A percentile compares a stretch with the other conserved stretches of the same genome.
Evolutionary conservation across 2,113 vertebrate species (phyloP).

Genomic region (Sialia sialis): DNA sequence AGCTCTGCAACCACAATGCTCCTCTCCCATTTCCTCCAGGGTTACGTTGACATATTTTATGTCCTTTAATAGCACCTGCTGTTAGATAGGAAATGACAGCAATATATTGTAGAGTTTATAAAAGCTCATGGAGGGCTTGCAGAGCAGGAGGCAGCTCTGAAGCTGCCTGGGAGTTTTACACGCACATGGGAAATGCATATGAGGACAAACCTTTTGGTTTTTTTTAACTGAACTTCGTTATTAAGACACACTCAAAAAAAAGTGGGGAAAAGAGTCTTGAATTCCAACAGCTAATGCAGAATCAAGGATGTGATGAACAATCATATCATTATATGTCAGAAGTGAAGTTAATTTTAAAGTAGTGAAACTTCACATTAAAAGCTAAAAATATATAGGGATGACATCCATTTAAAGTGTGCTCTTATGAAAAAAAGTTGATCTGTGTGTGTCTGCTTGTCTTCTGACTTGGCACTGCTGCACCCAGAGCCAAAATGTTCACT

Average conservation of each 20-base stretch:
- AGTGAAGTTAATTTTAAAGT: neutral
- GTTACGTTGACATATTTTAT: neutral
- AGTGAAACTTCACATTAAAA: neutral
- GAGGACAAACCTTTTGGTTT: neutral
- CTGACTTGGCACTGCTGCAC: neutral
- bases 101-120: neutral
- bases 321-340: neutral
- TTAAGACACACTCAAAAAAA: neutral
- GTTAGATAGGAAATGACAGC: neutral
- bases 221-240: neutral
- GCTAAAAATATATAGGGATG: neutral
- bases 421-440: neutral
- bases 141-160: neutral
- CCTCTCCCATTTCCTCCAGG: neutral
- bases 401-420: neutral
- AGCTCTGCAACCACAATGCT: neutral
- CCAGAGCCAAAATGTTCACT: neutral
- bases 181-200: neutral
- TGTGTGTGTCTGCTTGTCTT: neutral
- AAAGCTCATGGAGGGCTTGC: neutral
- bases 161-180: neutral
- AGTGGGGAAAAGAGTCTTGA: neutral
- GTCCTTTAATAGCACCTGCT: slow-evolving; percentile 30
- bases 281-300: neutral
- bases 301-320: neutral